Conservation (phyloP, 2,797 vertebrate species). For the Picus viridis region DNA sequence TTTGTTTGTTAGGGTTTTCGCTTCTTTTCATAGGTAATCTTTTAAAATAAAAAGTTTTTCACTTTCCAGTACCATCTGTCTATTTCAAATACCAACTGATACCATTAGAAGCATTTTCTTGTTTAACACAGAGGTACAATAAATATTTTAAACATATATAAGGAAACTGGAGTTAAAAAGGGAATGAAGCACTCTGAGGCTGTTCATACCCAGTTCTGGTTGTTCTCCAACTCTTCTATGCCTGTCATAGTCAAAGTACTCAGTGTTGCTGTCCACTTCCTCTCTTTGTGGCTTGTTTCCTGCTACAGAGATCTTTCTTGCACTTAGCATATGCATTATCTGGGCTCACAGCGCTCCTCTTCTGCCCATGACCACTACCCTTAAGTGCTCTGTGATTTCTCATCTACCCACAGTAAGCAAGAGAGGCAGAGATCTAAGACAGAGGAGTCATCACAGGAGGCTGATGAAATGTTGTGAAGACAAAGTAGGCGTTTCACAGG, state of each 20-base stretch:
- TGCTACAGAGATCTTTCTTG: neutral
- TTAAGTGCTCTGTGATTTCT: neutral
- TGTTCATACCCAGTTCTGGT: neutral
- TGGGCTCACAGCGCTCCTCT: neutral
- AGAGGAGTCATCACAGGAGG: conserved; percentile 44
- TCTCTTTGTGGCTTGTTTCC: neutral
- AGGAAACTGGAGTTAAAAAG: neutral
- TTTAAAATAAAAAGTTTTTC: neutral
- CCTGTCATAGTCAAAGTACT: neutral
- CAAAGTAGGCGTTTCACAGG: conserved; percentile 22
- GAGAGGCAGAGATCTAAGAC: conserved; percentile 43
- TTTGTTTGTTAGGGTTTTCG: neutral
- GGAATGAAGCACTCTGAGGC: neutral
- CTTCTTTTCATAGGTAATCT: neutral
- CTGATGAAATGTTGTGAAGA: conserved; percentile 8
- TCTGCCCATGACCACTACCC: neutral
- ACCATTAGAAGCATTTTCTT: neutral
- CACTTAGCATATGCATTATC: neutral
- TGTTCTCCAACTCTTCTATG: neutral
- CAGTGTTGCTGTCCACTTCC: neutral
- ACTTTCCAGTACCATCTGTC: neutral
- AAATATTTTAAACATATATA: neutral
- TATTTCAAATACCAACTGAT: neutral
- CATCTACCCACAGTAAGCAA: neutral
- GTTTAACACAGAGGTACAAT: neutral